Evolutionary conservation across 1,140 invertebrate genomes (phyloP).

Genomic region (Caerostris darwini): DNA sequence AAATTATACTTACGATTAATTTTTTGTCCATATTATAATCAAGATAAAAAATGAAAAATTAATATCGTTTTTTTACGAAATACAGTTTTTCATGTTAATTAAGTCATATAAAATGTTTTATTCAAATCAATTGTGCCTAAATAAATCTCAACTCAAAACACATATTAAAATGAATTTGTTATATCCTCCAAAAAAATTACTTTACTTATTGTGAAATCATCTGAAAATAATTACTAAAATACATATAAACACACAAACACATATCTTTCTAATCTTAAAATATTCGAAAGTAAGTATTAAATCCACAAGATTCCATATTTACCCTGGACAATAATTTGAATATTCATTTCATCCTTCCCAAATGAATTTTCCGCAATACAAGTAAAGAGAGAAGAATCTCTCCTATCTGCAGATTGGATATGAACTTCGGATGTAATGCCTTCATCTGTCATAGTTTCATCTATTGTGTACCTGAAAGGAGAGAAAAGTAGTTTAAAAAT

Average conservation of each 20-base stretch:
- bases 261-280: neutral
- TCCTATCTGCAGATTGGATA: slow-evolving; percentile 83
- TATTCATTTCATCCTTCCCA: slow-evolving; percentile 96
- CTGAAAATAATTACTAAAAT: no score
- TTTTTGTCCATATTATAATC: no score
- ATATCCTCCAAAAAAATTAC: no score
- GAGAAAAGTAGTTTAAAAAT: neutral
- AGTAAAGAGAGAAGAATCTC: slow-evolving; percentile 95
- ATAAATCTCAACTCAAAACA: no score
- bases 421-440: slow-evolving; percentile 79
- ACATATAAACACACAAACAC: neutral
- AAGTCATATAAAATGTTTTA: no score
- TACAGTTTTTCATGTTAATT: no score
- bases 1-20: no score
- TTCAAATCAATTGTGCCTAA: no score
- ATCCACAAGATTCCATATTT: slow-evolving; percentile 58
- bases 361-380: slow-evolving; percentile 97
- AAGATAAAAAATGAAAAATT: no score
- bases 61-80: no score
- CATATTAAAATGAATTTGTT: no score
- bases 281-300: neutral
- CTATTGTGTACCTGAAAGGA: slow-evolving; percentile 74
- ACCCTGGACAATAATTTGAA: slow-evolving; percentile 97
- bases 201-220: no score
- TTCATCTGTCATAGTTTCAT: slow-evolving; percentile 78